Conservation (phyloP, 2,797 vertebrate genomes). For the Pantherophis vulpinus region DNA sequence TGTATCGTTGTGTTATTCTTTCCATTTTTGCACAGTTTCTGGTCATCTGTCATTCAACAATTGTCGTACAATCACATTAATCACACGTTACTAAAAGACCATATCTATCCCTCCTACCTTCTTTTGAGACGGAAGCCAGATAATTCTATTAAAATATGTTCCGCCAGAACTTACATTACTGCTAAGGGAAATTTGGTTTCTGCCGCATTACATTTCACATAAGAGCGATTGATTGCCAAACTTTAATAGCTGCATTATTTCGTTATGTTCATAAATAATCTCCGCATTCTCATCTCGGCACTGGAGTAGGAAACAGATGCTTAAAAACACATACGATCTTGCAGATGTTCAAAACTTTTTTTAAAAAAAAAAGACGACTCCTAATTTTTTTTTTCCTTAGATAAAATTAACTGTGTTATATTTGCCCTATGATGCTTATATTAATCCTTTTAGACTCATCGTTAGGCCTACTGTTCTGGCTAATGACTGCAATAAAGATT, state of each 20-base stretch:
- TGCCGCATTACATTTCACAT: background rate
- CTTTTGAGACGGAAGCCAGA: background rate
- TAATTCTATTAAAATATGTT: background rate
- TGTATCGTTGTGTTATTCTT: background rate
- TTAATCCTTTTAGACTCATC: background rate
- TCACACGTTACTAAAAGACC: background rate
- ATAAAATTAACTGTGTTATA: background rate
- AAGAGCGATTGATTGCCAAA: background rate
- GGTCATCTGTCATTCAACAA: background rate
- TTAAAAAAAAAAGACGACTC: no score
- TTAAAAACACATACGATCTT: background rate
- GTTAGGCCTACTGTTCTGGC: background rate
- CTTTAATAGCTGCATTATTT: background rate
- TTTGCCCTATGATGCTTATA: background rate
- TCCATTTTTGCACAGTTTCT: background rate
- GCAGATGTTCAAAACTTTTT: background rate
- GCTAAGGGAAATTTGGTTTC: background rate
- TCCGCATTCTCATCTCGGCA: background rate
- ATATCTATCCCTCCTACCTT: background rate
- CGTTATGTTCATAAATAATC: background rate
- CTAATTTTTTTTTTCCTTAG: background rate
- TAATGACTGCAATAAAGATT: background rate
- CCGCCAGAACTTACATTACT: background rate
- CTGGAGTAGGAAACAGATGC: background rate
- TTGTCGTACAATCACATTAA: background rate